phyloP scores from a whole-genome alignment of 2,797 vertebrate genomes.

The Pygocentrus nattereri region DNA sequence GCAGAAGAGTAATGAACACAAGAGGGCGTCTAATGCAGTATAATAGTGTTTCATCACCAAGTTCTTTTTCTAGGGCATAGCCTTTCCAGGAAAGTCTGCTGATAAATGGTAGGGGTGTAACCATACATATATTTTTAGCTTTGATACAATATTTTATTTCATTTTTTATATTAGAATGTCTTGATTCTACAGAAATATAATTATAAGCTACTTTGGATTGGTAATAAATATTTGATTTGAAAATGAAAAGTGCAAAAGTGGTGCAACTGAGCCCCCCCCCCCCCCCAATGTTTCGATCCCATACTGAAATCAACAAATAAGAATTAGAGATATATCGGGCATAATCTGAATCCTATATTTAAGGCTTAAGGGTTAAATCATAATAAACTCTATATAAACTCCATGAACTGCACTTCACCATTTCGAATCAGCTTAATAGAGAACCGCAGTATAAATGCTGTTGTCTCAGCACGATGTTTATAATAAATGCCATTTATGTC shows the following conservation, averaged over 20 bases:
- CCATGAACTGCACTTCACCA: no score
- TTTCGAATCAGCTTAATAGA: no score
- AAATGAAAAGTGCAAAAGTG: not conserved
- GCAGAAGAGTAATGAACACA: not conserved
- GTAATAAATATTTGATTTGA: not conserved
- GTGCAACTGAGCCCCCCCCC: not conserved
- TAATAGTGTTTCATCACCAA: not conserved
- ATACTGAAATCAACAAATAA: no score
- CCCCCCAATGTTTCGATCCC: no score
- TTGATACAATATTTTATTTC: not conserved
- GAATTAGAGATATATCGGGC: no score
- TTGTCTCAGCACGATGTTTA: no score
- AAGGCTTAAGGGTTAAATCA: not conserved
- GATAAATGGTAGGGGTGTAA: not conserved
- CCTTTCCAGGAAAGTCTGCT: not conserved
- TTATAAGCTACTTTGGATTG: not conserved
- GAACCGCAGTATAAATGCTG: no score
- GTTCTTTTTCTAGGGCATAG: not conserved
- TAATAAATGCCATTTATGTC: no score
- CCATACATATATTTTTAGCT: not conserved
- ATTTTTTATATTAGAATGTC: not conserved
- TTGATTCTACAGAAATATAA: not conserved
- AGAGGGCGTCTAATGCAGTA: not conserved
- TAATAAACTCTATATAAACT: no score
- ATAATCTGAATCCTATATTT: not conserved